Conservation (phyloP, 2,888 invertebrate species). For the Formica aserva region DNA sequence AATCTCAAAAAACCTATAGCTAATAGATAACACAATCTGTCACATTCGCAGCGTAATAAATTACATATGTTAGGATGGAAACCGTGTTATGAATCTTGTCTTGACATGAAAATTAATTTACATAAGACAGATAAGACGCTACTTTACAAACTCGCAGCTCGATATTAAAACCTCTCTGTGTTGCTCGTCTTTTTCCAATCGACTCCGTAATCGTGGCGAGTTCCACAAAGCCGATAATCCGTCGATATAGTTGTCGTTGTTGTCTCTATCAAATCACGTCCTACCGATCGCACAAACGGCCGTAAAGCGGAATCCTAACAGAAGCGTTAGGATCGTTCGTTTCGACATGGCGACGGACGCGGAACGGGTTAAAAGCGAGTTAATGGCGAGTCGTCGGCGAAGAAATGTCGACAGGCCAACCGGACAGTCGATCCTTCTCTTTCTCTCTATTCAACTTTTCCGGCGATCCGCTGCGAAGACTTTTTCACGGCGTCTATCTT, state of each 20-base stretch:
- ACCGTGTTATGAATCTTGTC: not conserved
- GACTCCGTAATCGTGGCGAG: not conserved
- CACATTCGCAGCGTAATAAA: conserved; percentile 9
- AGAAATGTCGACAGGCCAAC: conserved; percentile 8
- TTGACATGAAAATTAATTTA: conserved; percentile 7
- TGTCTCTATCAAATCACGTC: conserved; percentile 16
- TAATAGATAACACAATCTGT: not conserved
- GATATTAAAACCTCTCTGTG: not conserved
- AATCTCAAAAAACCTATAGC: not conserved
- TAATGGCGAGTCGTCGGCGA: conserved; percentile 20
- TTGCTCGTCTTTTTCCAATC: not conserved
- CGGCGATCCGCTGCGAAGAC: not conserved
- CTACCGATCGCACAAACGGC: conserved; percentile 40
- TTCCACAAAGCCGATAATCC: conserved; percentile 21
- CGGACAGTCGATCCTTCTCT: conserved; percentile 10
- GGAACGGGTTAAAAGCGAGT: conserved; percentile 36
- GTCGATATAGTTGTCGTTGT: conserved; percentile 5
- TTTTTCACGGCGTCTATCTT: conserved; percentile 31
- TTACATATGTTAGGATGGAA: not conserved
- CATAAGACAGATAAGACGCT: conserved; percentile 13
- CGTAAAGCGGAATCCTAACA: conserved; percentile 37
- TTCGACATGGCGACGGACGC: not conserved
- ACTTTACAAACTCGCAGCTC: conserved; percentile 6
- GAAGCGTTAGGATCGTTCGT: conserved; percentile 21
- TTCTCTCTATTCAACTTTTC: conserved; percentile 13